These are phyloP conservation scores for Petrophora chlorosata DNA, from an alignment of 2,888 invertebrate genomes.

Conservation along the genomic window DNA sequence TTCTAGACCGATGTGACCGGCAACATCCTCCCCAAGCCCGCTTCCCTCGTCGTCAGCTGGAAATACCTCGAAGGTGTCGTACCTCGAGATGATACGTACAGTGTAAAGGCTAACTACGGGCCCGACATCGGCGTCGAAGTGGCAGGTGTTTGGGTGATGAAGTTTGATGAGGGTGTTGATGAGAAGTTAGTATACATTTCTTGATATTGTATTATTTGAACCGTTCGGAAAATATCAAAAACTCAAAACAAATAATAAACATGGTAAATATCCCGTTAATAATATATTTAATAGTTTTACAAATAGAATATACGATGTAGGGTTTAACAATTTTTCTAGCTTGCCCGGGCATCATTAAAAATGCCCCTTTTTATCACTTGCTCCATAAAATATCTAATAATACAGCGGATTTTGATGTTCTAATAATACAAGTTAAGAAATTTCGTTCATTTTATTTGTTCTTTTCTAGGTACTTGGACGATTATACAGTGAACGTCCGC, in stretches of 20 bases:
- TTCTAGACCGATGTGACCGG: constrained; percentile 63
- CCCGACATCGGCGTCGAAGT: constrained; percentile 62
- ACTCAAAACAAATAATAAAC: too few relatives aligned
- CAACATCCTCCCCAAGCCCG: constrained; percentile 61
- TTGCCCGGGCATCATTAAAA: too few relatives aligned
- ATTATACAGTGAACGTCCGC: constrained; percentile 71
- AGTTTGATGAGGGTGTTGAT: constrained; percentile 56
- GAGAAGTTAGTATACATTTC: constrained; percentile 57
- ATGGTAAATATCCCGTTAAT: too few relatives aligned
- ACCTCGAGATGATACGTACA: constrained; percentile 61
- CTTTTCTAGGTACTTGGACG: constrained; percentile 69
- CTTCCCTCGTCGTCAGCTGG: constrained; percentile 47
- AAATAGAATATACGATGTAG: too few relatives aligned
- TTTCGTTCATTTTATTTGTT: neutral
- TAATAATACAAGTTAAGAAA: too few relatives aligned
- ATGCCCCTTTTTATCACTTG: too few relatives aligned
- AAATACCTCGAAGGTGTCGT: constrained; percentile 51
- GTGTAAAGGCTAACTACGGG: constrained; percentile 74
- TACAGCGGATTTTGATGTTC: too few relatives aligned
- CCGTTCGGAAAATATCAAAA: neutral
- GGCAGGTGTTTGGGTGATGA: constrained; percentile 66
- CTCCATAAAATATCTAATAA: too few relatives aligned
- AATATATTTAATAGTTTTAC: too few relatives aligned
- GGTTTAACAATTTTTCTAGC: too few relatives aligned
- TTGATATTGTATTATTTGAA: neutral